phyloP scores from a whole-genome alignment of 2,888 invertebrate genomes.

The Agrypnus murinus region DNA sequence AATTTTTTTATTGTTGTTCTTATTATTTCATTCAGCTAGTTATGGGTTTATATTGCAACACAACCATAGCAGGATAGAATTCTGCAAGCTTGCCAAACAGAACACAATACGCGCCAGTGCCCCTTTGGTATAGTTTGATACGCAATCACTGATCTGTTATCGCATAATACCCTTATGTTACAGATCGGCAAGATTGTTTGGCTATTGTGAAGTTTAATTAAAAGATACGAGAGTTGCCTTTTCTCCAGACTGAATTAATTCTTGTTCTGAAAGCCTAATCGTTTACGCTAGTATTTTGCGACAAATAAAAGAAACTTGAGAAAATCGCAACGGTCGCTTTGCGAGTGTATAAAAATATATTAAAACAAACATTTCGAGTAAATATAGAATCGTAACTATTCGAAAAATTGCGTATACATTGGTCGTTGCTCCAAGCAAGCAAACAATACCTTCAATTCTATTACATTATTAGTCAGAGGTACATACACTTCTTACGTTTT shows the following conservation, averaged over 20 bases:
- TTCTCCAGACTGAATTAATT: conserved; percentile 4
- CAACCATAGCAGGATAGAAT: conserved; percentile 9
- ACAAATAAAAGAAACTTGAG: no score
- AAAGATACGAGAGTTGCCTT: not conserved
- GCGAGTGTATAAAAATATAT: no score
- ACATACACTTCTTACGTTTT: no score
- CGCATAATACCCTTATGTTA: not conserved
- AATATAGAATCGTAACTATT: no score
- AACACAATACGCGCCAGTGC: not conserved
- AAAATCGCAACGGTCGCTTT: no score
- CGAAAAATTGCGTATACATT: no score
- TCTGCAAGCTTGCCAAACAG: conserved; percentile 12
- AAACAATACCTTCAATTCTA: no score
- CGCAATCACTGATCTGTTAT: conserved; percentile 6
- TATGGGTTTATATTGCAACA: conserved; percentile 29
- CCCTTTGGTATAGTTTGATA: not conserved
- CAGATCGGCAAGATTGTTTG: conserved; percentile 6
- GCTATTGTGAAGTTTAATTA: conserved; percentile 9
- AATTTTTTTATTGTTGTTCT: conserved; percentile 47
- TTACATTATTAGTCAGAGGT: no score
- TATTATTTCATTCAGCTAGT: conserved; percentile 53
- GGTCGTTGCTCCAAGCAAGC: no score
- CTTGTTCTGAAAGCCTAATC: not conserved
- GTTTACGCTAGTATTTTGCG: not conserved
- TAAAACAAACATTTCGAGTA: no score